Base-by-base conservation (phyloP, 1,140 invertebrate species). In the Rhopalosiphum padi region DNA sequence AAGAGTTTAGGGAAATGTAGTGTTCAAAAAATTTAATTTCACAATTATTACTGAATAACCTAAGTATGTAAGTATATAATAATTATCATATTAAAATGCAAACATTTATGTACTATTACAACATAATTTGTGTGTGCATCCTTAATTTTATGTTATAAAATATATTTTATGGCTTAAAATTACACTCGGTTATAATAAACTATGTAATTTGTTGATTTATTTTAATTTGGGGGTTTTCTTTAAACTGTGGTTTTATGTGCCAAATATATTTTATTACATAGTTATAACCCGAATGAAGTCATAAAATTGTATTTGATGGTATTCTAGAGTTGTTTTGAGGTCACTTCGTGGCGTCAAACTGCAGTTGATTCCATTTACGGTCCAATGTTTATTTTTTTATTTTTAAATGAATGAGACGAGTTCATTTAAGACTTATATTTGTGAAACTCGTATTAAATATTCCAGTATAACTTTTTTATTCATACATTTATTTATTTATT, bases 271-370 rank as follows among this genome's bases (percentile, higher is more conserved):
- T 90, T 60, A 68, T 90, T 43, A 43, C 55, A 60, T 90, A 68
- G 37, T 60, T 60, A 90, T 68, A 55, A 90, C 21, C 55, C 15
- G 89, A 60, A 68, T 90, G 51, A 60, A 68, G 89, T 68, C 55
- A n/a, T 90, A 90, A 90, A 90, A 68, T 68, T 43, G 37, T 68
- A 68, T 90, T 41, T 68, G 25, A 90, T 53, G 23, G 55, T 90
- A 90, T 68, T 90, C 55, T 68, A 68, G 25, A 60, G 88, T 43
- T 90, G 53, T 60, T 60, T 90, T 90, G 55, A 90, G 88, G 88
- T 90, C 53, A 60, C 51, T 60, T 7, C 37, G 2, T 60, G 53
- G 88, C 53, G 53, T 90, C 88, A 60, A 89, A 60, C 88, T 25
- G 60, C 60, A 77, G n/a, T 90, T 55, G 51, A 55, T 55, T 90